Base-by-base conservation (phyloP, 2,888 invertebrate genomes). In the Drosophila anomelani region DNA sequence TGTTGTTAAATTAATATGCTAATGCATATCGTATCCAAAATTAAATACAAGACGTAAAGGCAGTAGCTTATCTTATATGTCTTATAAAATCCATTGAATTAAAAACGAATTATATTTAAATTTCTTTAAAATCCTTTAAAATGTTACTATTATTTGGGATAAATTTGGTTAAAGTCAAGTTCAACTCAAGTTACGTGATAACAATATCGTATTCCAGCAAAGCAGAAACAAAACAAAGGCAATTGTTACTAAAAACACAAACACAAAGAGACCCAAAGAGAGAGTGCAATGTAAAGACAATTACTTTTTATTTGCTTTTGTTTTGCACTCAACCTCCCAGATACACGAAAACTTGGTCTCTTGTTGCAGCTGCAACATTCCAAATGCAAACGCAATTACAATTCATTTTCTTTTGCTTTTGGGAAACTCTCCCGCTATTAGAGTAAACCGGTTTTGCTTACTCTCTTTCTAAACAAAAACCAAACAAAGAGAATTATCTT, bases 261-360 rank as follows among this genome's bases (percentile, higher is more conserved):
- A 20, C 2, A 9, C 9, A 39, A 29, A 36, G 23, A 51, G 26
- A 9, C 8, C 8, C 10, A 9, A 13, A n/a, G 36, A n/a, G 29
- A 36, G 38, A 57, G 36, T 5, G 29, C 47, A 60, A 44, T 73
- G 56, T 62, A 84, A 81, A 76, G 59, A 74, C 60, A 84, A 74
- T 72, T 79, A 72, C 68, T 46, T 54, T 71, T 70, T 68, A 55
- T 80, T 79, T 75, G 72, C 47, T 47, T 78, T 78, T 64, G 73
- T 76, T 75, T 78, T 62, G 34, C 78, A 63, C 34, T 51, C 51
- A 74, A 63, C 54, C 46, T 38, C 68, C 17, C 44, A 34, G 66
- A 56, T 67, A n/a, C 32, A 29, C 20, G 29, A 20, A n/a, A n/a
- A n/a, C n/a, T n/a, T n/a, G n/a, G n/a, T 34, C 6, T 26, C 36